Evolutionary conservation across 2,797 vertebrate species (phyloP), one percentile per base, ranked within the genome.

Genomic region (Sebastes steindachneri): DNA sequence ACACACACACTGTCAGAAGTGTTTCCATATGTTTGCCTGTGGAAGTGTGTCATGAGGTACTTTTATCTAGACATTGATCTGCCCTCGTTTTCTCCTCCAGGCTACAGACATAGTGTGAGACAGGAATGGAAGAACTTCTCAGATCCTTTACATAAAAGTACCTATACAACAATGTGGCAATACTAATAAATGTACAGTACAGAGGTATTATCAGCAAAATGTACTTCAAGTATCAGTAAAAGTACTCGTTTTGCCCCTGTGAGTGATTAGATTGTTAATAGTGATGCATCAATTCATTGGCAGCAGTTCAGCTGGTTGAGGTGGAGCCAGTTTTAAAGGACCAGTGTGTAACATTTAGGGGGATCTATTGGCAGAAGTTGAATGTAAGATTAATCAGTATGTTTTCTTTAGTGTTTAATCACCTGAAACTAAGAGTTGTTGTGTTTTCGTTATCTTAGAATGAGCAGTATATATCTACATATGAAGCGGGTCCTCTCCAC

Each of bases 21-120:
- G 83, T 85, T 89, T 84, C 86, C 83, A 85, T 71, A 67, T 85
- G 73, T 70, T 86, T 58, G 33, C 62, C 37, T 77, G 63, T 63
- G 59, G 53, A 80, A 72, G 55, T 81, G 60, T 86, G 73, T 84
- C 78, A 86, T 73, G 71, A 74, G 75, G 80, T 66, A 11, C 69
- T 68, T 90, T 84, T 84, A 88, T 91, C 77, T 59, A 23, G 28
- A 66, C 62, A 33, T 60, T 68, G 80, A 89, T 86, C 85, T 78
- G 71, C 33, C 41, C 55, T 83, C 23, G 21, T 82, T 85, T 64
- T 73, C 71, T 74, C 29, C 45, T 62, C 69, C n/a, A 33, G 69
- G 60, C 74, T 63, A 28, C 57, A 82, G 66, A 53, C 68, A 33
- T 71, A 73, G 57, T 72, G 25, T 66, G 66, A 41, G 60, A 41